Conservation (phyloP, 2,888 invertebrate species). For the Subacronicta megacephala region DNA sequence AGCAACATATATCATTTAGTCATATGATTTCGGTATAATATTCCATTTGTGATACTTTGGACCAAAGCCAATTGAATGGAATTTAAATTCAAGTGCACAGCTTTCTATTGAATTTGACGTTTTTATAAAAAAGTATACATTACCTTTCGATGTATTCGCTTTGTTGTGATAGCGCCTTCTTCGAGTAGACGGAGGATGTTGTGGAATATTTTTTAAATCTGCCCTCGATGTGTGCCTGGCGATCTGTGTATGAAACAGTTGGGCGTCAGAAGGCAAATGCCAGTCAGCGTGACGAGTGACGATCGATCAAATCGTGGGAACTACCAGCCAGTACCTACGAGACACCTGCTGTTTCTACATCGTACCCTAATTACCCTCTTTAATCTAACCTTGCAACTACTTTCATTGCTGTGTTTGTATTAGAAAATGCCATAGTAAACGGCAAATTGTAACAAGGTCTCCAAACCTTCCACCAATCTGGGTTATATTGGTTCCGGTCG, state of each 20-base stretch:
- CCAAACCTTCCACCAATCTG: conserved; percentile 37
- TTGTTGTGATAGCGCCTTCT: conserved; percentile 84
- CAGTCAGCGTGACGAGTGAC: conserved; percentile 59
- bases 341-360: conserved; percentile 57
- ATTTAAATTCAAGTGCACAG: conserved; percentile 14
- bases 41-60: conserved; percentile 5
- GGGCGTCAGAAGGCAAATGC: conserved; percentile 60
- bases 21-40: conserved; percentile 1
- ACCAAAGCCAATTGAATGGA: conserved; percentile 13
- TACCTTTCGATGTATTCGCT: conserved; percentile 87
- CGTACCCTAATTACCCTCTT: conserved; percentile 31
- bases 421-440: conserved; percentile 39
- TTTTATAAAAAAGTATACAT: conserved; percentile 1
- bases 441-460: conserved; percentile 52
- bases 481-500: conserved; percentile 50
- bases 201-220: conserved; percentile 88
- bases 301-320: conserved; percentile 75
- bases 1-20: conserved; percentile 3
- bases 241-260: conserved; percentile 75
- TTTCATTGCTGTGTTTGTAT: conserved; percentile 35
- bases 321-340: conserved; percentile 54
- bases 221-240: conserved; percentile 86
- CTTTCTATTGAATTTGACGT: conserved; percentile 11
- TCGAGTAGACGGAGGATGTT: conserved; percentile 86
- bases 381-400: conserved; percentile 43